These are phyloP conservation scores for Myodes glareolus DNA, from an alignment of 2,113 vertebrate species.

Conservation along the genomic window DNA sequence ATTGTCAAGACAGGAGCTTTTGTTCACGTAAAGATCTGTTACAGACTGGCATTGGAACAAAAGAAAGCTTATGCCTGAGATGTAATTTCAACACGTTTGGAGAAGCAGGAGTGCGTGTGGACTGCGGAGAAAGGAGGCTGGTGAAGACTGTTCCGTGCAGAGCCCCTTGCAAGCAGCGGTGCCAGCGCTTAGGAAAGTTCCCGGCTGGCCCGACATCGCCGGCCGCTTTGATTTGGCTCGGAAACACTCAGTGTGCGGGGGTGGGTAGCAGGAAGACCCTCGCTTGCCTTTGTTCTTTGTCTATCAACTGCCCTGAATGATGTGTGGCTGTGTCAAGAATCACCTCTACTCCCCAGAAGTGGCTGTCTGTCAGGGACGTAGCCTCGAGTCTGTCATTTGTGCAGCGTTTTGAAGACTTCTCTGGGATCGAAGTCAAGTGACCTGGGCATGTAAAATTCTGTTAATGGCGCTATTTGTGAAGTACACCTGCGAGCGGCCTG, in stretches of 20 bases:
- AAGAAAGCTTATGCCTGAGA: conserved; percentile 46
- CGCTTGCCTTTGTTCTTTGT: conserved; percentile 60
- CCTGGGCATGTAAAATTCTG: conserved; percentile 73
- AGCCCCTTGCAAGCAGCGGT: conserved; percentile 54
- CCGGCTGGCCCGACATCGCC: not conserved
- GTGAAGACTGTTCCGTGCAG: conserved; percentile 46
- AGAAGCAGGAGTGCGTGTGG: not conserved
- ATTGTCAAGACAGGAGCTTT: conserved; percentile 77
- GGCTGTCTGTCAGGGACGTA: conserved; percentile 46
- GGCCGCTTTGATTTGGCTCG: conserved; percentile 35
- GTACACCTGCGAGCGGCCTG: conserved; percentile 43
- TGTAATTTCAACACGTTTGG: conserved; percentile 60
- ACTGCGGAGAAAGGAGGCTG: not conserved
- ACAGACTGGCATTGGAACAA: conserved; percentile 68
- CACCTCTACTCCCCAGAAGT: conserved; percentile 63
- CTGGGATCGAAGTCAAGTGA: conserved; percentile 69
- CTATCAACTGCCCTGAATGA: conserved; percentile 51
- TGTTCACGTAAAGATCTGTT: conserved; percentile 75
- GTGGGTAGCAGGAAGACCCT: conserved; percentile 53
- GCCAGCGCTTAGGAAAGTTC: conserved; percentile 19
- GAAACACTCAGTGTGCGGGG: conserved; percentile 28
- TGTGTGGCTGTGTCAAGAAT: conserved; percentile 31
- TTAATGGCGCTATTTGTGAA: conserved; percentile 66
- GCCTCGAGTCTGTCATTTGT: conserved; percentile 60
- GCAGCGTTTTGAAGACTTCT: conserved; percentile 67